Evolutionary conservation across 1,140 invertebrate genomes (phyloP).

Genomic region (Holotrichia oblita): DNA sequence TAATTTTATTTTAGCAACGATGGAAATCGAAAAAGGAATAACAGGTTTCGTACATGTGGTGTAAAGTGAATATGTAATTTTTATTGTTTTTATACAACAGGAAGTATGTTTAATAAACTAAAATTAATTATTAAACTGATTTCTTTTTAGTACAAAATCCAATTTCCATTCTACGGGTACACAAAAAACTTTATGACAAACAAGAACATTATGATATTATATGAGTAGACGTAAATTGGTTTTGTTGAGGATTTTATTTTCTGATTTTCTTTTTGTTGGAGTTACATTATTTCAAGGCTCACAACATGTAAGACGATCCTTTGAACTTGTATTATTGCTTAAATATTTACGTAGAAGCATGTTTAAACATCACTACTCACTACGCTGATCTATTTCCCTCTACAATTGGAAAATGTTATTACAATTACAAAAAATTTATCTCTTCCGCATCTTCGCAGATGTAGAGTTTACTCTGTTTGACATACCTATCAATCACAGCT

Average conservation of each 20-base stretch:
- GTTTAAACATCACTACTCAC: slow-evolving; percentile 24
- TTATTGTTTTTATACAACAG: neutral
- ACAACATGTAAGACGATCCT: neutral
- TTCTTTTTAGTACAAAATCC: neutral
- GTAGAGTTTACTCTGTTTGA: slow-evolving; percentile 18
- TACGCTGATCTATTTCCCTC: slow-evolving; percentile 1
- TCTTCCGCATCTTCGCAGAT: slow-evolving; percentile 28
- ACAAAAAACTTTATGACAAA: neutral
- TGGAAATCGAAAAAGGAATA: slow-evolving; percentile 2
- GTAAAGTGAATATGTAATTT: neutral
- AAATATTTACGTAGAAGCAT: slow-evolving; percentile 24
- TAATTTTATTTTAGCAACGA: slow-evolving; percentile 8
- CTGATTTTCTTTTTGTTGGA: neutral
- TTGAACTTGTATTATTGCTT: slow-evolving; percentile 30
- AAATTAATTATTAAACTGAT: neutral
- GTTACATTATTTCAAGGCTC: slow-evolving; percentile 4
- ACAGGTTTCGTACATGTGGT: neutral
- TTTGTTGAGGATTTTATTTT: slow-evolving; percentile 31
- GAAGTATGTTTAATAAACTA: neutral
- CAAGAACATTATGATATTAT: neutral
- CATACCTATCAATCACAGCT: slow-evolving; percentile 28
- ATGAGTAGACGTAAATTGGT: slow-evolving; percentile 21
- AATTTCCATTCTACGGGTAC: neutral
- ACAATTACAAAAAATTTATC: slow-evolving; percentile 31
- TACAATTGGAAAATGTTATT: slow-evolving; percentile 36